Conservation (phyloP, 2,113 vertebrate species). For the Trichomycterus rosablanca region DNA sequence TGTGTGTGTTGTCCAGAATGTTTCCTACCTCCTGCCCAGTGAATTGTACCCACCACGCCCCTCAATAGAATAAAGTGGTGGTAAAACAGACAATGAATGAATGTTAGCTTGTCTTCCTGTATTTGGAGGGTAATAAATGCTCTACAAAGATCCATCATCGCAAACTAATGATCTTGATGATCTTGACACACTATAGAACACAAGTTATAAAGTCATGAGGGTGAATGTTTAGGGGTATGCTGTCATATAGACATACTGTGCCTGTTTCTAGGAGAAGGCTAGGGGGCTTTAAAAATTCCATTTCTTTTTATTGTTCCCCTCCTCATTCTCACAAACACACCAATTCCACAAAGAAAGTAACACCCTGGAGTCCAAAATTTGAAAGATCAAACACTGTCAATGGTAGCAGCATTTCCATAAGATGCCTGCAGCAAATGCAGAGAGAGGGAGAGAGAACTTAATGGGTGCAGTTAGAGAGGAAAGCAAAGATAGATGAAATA, state of each 20-base stretch:
- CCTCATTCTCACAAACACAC: not conserved
- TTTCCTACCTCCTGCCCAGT: too few relatives aligned
- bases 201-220: slow-evolving; percentile 20
- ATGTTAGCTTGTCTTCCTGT: too few relatives aligned
- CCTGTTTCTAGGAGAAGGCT: slow-evolving; percentile 16
- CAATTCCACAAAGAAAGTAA: slow-evolving; percentile 11
- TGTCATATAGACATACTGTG: too few relatives aligned
- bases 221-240: slow-evolving; percentile 16
- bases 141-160: too few relatives aligned
- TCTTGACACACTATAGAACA: slow-evolving; percentile 1
- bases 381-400: slow-evolving; percentile 42
- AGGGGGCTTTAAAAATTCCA: slow-evolving; percentile 22
- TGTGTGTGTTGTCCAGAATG: too few relatives aligned
- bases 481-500: not conserved
- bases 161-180: too few relatives aligned
- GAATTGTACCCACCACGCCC: too few relatives aligned
- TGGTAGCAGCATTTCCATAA: slow-evolving; percentile 32
- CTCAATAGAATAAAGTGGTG: too few relatives aligned
- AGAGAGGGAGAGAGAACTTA: slow-evolving; percentile 31
- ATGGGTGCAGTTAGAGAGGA: slow-evolving; percentile 8
- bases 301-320: slow-evolving; percentile 7
- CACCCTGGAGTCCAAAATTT: slow-evolving; percentile 41
- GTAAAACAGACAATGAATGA: too few relatives aligned
- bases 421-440: slow-evolving; percentile 19
- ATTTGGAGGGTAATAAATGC: too few relatives aligned